phyloP scores from a whole-genome alignment of 2,113 vertebrate species.

The Silurus meridionalis region DNA sequence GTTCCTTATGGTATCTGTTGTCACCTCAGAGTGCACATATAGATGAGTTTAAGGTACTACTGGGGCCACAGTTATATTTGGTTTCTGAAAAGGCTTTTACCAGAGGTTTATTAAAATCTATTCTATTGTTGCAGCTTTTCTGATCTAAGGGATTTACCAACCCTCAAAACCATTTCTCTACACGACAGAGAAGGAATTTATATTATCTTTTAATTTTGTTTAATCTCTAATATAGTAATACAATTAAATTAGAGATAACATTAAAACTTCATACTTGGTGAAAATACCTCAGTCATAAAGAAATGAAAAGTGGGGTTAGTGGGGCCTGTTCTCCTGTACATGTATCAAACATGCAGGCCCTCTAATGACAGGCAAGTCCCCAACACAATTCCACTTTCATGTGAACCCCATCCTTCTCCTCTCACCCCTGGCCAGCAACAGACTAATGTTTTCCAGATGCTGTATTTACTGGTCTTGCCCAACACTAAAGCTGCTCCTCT shows the following conservation, averaged over 20 bases:
- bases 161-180: neutral
- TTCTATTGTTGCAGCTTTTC: neutral
- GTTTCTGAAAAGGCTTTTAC: neutral
- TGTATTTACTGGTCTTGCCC: constrained; percentile 59
- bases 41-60: neutral
- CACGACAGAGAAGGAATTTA: neutral
- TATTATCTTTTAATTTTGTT: neutral
- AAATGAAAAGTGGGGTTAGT: neutral
- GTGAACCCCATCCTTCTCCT: constrained; percentile 57
- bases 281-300: neutral
- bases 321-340: neutral
- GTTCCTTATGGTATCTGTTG: neutral
- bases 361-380: neutral
- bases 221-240: neutral
- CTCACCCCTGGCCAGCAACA: constrained; percentile 64
- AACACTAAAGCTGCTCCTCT: constrained; percentile 65
- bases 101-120: neutral
- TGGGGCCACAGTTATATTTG: neutral
- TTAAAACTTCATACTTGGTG: neutral
- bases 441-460: constrained; percentile 76
- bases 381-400: constrained; percentile 47
- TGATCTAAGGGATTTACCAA: neutral
- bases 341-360: constrained; percentile 13
- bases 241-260: neutral
- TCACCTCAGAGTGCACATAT: neutral